Conservation (phyloP, 23 tunicate genomes). For the Ciona savignyi region DNA sequence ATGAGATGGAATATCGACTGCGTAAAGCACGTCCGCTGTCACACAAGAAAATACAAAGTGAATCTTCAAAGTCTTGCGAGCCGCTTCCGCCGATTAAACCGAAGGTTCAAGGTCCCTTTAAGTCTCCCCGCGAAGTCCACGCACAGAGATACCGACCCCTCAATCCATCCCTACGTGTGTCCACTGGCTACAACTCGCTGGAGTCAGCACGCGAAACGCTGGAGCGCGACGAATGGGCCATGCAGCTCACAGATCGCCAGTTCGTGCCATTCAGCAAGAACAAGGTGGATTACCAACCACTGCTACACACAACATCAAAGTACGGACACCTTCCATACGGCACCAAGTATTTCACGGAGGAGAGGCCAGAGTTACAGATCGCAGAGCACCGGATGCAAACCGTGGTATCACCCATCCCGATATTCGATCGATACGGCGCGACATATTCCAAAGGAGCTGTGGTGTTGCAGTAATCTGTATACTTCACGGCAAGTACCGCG, state of each 20-base stretch:
- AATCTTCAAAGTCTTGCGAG: conserved; percentile 13
- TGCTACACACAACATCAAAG: conserved; percentile 53
- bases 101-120: conserved; percentile 78
- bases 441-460: conserved; percentile 86
- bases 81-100: conserved; percentile 34
- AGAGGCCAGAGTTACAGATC: conserved; percentile 17
- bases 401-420: conserved; percentile 72
- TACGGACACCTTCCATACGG: conserved; percentile 52
- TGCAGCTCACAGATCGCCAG: conserved; percentile 51
- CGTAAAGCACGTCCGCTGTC: conserved; percentile 35
- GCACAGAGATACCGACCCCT: conserved; percentile 61
- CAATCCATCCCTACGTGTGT: conserved; percentile 61
- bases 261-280: conserved; percentile 40
- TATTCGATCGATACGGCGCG: conserved; percentile 59
- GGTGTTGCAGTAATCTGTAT: conserved; percentile 49
- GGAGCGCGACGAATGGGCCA: conserved; percentile 54
- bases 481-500: too few species aligned
- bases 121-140: conserved; percentile 36
- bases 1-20: conserved; percentile 70
- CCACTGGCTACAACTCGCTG: conserved; percentile 51
- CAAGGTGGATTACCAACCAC: conserved; percentile 37
- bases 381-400: conserved; percentile 50
- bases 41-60: conserved; percentile 4
- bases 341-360: conserved; percentile 49
- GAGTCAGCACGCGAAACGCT: conserved; percentile 30